Conservation (phyloP, 92 coral and sea anemone species). For the Heteractis magnifica region DNA sequence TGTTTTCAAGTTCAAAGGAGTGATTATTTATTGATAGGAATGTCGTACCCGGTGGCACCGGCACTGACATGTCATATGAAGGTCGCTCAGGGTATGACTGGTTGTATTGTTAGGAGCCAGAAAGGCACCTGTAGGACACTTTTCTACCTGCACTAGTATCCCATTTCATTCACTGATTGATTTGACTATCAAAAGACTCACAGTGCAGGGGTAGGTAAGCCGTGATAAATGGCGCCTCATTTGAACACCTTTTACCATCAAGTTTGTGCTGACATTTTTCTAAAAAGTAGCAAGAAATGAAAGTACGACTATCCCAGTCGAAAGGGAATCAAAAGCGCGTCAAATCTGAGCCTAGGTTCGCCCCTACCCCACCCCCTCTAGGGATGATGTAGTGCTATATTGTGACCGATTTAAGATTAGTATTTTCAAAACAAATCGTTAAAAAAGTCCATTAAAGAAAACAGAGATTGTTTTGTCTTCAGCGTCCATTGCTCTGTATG, state of each 20-base stretch:
- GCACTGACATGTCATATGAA: slow-evolving; percentile 19
- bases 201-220: not conserved
- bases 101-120: slow-evolving; percentile 4
- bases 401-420: not conserved
- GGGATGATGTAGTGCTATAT: not conserved
- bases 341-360: not conserved
- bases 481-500: not conserved
- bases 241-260: not conserved
- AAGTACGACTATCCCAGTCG: not conserved
- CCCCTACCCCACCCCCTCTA: not conserved
- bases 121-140: not conserved
- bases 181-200: not conserved
- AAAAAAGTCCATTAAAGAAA: not conserved
- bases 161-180: not conserved
- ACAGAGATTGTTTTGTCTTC: not conserved
- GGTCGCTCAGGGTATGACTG: slow-evolving; percentile 34
- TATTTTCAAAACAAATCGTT: not conserved
- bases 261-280: not conserved
- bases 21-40: slow-evolving; percentile 11
- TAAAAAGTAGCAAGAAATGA: not conserved
- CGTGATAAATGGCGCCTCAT: not conserved
- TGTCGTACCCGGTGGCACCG: slow-evolving; percentile 31
- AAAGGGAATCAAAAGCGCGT: not conserved
- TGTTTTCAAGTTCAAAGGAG: slow-evolving; percentile 46
- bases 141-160: slow-evolving; percentile 6